Evolutionary conservation across 2,797 vertebrate species (phyloP), one percentile per base, ranked within the genome.

Genomic region (Hapalemur alaotrensis): DNA sequence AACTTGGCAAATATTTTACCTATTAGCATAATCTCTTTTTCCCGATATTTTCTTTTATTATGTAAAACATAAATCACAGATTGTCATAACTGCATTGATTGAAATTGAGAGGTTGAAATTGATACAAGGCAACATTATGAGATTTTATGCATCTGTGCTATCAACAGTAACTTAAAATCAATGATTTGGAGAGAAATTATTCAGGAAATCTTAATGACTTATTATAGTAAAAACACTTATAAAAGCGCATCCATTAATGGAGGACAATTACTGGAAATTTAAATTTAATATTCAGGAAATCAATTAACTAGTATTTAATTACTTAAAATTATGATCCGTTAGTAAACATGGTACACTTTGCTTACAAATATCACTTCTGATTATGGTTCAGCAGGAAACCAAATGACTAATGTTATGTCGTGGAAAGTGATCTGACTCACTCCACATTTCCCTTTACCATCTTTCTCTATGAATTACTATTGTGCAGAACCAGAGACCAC

Each of bases 221-320:
- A 98, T 97, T 98, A 98, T 98, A 98, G 98, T 97, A 98, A 97
- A 8, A 97, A 98, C 98, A 97, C 98, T 98, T 98, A 98, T 96
- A 98, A 98, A 97, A 97, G 97, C 88, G 70, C 93, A 98, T 96
- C 98, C 98, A 99, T 98, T 99, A 98, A 98, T 97, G 93, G 95
- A 98, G 98, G 98, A 98, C 97, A 98, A 98, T 98, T 98, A 97
- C 98, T 98, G 98, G 98, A 98, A 99, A 99, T 85, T 98, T 98
- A 98, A 98, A 98, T 98, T 90, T 96, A 98, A 97, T 98, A 97
- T 98, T 98, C 95, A 2, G 98, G 97, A 98, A 98, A 98, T 82
- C 38, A 98, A 98, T 98, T 99, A 99, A 98, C 98, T 98, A 98
- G 98, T 98, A 98, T 98, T 98, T 99, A 99, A 98, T 99, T 98